Evolutionary conservation across 2,888 invertebrate genomes (phyloP).

Genomic region (Hololepta plana): DNA sequence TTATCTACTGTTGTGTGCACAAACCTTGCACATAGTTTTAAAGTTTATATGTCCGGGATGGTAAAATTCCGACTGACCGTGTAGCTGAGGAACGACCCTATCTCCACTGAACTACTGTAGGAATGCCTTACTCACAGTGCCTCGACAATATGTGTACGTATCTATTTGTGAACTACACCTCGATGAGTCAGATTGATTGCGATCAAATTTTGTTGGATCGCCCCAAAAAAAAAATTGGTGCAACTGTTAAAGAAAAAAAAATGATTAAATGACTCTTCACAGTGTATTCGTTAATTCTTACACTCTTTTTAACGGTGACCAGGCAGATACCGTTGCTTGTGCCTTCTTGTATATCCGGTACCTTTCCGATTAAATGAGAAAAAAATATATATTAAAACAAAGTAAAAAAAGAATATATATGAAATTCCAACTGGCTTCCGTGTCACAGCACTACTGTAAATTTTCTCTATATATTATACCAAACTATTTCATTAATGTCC

Average conservation of each 20-base stretch:
- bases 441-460: constrained; percentile 18
- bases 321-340: constrained; percentile 25
- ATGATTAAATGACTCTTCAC: constrained; percentile 12
- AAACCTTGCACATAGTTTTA: constrained; percentile 29
- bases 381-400: constrained; percentile 5
- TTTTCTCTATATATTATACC: no score
- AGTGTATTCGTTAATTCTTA: constrained; percentile 13
- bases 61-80: constrained; percentile 18
- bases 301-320: no score
- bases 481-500: constrained; percentile 12
- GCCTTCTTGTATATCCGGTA: constrained; percentile 23
- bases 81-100: constrained; percentile 23
- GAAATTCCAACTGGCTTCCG: constrained; percentile 20
- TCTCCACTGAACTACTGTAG: constrained; percentile 56
- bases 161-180: constrained; percentile 28
- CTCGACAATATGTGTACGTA: constrained; percentile 33
- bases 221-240: constrained; percentile 2
- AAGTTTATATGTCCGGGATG: constrained; percentile 20
- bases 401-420: no score
- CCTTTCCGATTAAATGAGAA: constrained; percentile 14
- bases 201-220: constrained; percentile 3
- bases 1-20: constrained; percentile 32
- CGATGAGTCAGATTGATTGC: constrained; percentile 22
- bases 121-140: constrained; percentile 71
- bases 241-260: neutral